A percentile compares a stretch with the other conserved stretches of the same genome.
Conservation (phyloP, 2,888 invertebrate species). For the Dasypogon diadema region DNA sequence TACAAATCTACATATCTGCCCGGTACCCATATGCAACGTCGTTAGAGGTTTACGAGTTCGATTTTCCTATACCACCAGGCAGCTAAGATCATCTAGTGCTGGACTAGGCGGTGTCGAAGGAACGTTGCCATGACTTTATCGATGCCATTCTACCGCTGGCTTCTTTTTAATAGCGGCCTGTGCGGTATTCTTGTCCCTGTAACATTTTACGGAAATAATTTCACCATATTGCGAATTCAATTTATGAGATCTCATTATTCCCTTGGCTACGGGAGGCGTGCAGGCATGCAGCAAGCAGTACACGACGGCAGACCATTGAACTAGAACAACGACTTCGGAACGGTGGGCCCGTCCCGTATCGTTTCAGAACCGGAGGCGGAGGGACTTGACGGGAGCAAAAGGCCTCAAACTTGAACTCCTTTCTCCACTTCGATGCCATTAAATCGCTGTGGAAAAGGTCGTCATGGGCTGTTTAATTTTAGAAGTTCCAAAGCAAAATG, state of each 20-base stretch:
- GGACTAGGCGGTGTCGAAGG: not conserved
- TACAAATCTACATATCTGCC: not conserved
- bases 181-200: constrained; percentile 19
- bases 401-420: constrained; percentile 1
- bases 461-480: constrained; percentile 35
- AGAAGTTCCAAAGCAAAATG: constrained; percentile 16
- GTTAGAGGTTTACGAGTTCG: constrained; percentile 24
- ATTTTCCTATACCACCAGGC: not conserved
- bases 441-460: constrained; percentile 20
- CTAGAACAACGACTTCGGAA: not conserved
- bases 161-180: constrained; percentile 29
- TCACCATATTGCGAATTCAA: constrained; percentile 25
- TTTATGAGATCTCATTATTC: constrained; percentile 39
- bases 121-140: not conserved
- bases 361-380: not conserved
- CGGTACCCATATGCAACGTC: not conserved
- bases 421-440: not conserved
- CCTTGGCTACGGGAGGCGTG: constrained; percentile 7
- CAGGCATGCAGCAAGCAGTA: constrained; percentile 12
- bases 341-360: not conserved
- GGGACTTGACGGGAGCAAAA: not conserved
- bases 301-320: constrained; percentile 15
- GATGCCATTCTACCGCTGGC: not conserved
- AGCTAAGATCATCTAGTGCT: too few relatives aligned
- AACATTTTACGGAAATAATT: constrained; percentile 44